Conservation (phyloP, 53 echinoderm and acorn worm genomes). For the Holothuria scabra region DNA sequence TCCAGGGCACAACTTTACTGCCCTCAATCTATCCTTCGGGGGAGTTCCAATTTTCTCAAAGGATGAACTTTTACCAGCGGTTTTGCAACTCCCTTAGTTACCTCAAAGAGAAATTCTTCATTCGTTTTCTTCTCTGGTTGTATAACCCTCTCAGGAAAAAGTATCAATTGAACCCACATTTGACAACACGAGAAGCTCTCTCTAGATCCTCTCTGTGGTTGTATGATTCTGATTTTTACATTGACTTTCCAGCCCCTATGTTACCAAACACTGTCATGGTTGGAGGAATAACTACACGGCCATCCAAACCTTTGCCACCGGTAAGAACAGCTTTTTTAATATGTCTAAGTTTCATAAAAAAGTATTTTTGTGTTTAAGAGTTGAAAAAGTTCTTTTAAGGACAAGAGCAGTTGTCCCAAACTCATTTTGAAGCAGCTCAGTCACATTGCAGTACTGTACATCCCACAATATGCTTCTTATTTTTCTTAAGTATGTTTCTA, state of each 20-base stretch:
- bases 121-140: conserved; percentile 38
- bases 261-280: conserved; percentile 48
- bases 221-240: conserved; percentile 42
- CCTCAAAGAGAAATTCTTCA: conserved; percentile 48
- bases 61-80: conserved; percentile 41
- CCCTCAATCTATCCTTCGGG: conserved; percentile 47
- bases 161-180: background rate
- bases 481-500: too few species aligned
- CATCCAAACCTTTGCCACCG: conserved; percentile 18
- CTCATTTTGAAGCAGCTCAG: too few species aligned
- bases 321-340: background rate
- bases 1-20: conserved; percentile 46
- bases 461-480: too few species aligned
- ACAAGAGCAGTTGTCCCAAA: too few species aligned
- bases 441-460: too few species aligned
- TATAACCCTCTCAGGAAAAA: conserved; percentile 42
- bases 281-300: conserved; percentile 49
- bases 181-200: conserved; percentile 36
- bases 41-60: conserved; percentile 29
- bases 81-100: conserved; percentile 28
- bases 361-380: too few species aligned
- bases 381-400: too few species aligned
- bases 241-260: conserved; percentile 49
- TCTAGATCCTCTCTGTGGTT: conserved; percentile 48
- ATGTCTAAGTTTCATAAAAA: too few species aligned